Percentiles rank a stretch among this genome's conserved stretches.
Evolutionary conservation across 2,113 vertebrate genomes (phyloP).

Genomic region (Lethenteron reissneri): DNA sequence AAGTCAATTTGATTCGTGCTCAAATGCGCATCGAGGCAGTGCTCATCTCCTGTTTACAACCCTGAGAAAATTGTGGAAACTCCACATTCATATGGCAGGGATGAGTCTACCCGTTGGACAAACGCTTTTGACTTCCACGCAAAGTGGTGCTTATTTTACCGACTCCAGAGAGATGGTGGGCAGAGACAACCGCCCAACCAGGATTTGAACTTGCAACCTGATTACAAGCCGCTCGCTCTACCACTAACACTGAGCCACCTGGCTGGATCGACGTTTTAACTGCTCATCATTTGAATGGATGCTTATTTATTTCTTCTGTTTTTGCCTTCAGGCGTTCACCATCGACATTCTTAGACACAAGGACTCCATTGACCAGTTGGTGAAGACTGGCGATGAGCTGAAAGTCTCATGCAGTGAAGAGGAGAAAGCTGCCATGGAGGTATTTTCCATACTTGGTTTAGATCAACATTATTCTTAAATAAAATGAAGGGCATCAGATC

Average conservation of each 20-base stretch:
- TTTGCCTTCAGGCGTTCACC: constrained; percentile 48
- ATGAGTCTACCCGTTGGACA: no score
- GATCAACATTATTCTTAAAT: no score
- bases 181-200: no score
- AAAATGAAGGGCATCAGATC: no score
- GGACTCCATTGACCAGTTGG: constrained; percentile 77
- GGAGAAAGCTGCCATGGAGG: constrained; percentile 55
- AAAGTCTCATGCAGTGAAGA: constrained; percentile 63
- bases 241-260: not conserved
- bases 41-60: no score
- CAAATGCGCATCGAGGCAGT: no score
- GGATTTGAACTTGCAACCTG: not conserved
- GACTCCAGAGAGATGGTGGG: no score
- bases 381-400: constrained; percentile 53
- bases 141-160: no score
- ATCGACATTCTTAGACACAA: constrained; percentile 97
- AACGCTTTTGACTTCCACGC: no score
- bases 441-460: constrained; percentile 12
- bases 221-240: not conserved
- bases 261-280: not conserved
- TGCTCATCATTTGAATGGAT: not conserved
- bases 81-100: no score
- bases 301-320: constrained; percentile 7
- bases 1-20: no score
- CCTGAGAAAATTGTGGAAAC: no score